A percentile compares a stretch with the other conserved stretches of the same genome.
These are phyloP conservation scores for Vanessa atalanta DNA, from an alignment of 1,140 invertebrate species.

Conservation along the genomic window DNA sequence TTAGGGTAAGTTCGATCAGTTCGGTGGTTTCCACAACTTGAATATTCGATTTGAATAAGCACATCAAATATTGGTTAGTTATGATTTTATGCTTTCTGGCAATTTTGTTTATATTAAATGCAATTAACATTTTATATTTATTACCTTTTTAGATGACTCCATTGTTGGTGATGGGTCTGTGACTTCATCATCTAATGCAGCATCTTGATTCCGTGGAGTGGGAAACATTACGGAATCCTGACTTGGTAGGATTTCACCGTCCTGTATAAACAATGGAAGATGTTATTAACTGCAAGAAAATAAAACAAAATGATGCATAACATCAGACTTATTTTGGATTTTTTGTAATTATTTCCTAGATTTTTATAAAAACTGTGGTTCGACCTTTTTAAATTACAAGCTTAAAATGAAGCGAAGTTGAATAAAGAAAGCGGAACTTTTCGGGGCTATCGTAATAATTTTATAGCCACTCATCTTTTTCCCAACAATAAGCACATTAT, in stretches of 20 bases:
- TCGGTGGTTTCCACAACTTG: constrained; percentile 33
- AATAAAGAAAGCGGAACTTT: constrained; percentile 17
- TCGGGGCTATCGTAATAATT: constrained; percentile 22
- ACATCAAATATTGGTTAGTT: constrained; percentile 18
- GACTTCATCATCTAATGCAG: constrained; percentile 60
- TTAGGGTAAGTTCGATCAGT: constrained; percentile 22
- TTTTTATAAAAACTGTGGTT: background rate
- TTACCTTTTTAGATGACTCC: constrained; percentile 69
- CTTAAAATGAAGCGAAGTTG: constrained; percentile 15
- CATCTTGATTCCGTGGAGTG: constrained; percentile 56
- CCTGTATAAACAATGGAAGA: constrained; percentile 42
- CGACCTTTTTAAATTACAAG: background rate
- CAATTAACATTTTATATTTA: background rate
- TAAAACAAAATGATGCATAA: too few relatives aligned
- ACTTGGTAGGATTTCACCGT: constrained; percentile 67
- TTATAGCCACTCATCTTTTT: constrained; percentile 36
- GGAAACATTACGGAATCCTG: constrained; percentile 71
- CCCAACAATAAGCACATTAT: constrained; percentile 47
- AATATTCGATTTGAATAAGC: constrained; percentile 37
- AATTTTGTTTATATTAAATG: background rate
- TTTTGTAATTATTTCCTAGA: background rate
- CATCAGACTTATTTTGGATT: too few relatives aligned
- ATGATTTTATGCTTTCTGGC: constrained; percentile 10
- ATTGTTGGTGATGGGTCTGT: constrained; percentile 66
- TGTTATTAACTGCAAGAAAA: background rate